phyloP scores from a whole-genome alignment of 2,113 vertebrate species.

The Xenopus borealis region DNA sequence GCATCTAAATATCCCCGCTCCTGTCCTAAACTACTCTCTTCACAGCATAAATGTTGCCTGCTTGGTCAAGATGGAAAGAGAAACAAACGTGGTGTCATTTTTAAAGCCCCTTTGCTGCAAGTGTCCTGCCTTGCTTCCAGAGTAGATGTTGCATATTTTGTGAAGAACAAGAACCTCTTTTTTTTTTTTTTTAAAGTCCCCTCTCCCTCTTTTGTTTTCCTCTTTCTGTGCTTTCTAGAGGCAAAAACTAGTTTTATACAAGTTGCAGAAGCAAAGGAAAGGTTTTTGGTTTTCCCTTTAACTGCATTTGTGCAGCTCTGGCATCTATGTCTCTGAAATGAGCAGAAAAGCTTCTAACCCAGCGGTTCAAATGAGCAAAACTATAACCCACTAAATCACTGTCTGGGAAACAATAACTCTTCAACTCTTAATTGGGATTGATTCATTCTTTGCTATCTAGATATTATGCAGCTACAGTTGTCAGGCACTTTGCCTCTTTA shows the following conservation, averaged over 20 bases:
- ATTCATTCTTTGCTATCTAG: conserved; percentile 77
- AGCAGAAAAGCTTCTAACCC: conserved; percentile 68
- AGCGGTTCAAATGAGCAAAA: conserved; percentile 49
- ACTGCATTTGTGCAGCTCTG: neutral
- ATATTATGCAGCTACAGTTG: conserved; percentile 67
- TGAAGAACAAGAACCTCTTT: conserved; percentile 91
- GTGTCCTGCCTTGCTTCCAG: neutral
- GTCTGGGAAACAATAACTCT: conserved; percentile 78
- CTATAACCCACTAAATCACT: conserved; percentile 64
- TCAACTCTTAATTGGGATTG: conserved; percentile 82
- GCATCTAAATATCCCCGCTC: conserved; percentile 6
- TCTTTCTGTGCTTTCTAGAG: conserved; percentile 77
- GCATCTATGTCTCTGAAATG: conserved; percentile 44
- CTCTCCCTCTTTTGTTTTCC: conserved; percentile 55
- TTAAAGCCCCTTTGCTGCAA: conserved; percentile 40
- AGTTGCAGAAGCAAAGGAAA: conserved; percentile 1
- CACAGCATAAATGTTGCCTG: conserved; percentile 55
- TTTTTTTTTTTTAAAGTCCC: conserved; percentile 54
- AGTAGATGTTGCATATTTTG: conserved; percentile 65
- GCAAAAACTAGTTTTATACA: conserved; percentile 64
- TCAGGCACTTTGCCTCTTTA: conserved; percentile 80
- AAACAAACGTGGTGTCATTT: conserved; percentile 49
- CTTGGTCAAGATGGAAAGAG: conserved; percentile 57
- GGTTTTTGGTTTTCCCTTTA: neutral
- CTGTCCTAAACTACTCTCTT: conserved; percentile 66